Base-by-base conservation (phyloP, 2,797 vertebrate species). In the Centroberyx gerrardi region DNA sequence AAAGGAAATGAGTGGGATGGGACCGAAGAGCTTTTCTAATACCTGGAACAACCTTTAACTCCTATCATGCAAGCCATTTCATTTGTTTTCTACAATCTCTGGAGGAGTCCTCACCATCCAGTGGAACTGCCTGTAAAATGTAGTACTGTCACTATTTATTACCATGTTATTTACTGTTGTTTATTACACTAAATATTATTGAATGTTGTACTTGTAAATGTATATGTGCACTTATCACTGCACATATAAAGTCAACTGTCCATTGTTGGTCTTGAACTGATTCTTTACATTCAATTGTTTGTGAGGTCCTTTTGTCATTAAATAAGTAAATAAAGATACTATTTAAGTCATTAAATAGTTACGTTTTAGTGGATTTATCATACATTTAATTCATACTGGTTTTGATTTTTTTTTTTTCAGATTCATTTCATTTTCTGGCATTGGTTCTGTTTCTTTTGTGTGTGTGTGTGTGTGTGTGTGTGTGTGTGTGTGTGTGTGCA, bases 361-460 rank as follows among this genome's bases (percentile, higher is more conserved):
- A 40, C 22, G 8, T 14, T 62, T 54, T 3, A 36, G 13, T 36
- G 33, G 33, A 36, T 31, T 38, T 33, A 44, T 8, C 4, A 29
- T 48, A 59, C 29, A 46, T 38, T 60, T 2, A 48, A 0, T 38
- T 48, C 14, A 71, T 18, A 40, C 51, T 58, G 68, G 12, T 40
- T 55, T 53, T 48, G 22, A 61, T 7, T 13, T 10, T n/a, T n/a
- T n/a, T n/a, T n/a, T n/a, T n/a, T n/a, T 68, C 51, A n/a, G 8
- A 14, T 53, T 52, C 1, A 38, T 80, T 62, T 76, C 12, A 4
- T 64, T 53, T 53, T 28, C 51, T 13, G 18, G 12, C 2, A 38
- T 48, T n/a, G 28, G 5, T 71, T 38, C 31, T 48, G 58, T 22
- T 27, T 4, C 18, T 10, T 4, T 27, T 53, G 51, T 22, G 22